phyloP scores from a whole-genome alignment of 2,113 vertebrate genomes.

The Elaphurus davidianus region DNA sequence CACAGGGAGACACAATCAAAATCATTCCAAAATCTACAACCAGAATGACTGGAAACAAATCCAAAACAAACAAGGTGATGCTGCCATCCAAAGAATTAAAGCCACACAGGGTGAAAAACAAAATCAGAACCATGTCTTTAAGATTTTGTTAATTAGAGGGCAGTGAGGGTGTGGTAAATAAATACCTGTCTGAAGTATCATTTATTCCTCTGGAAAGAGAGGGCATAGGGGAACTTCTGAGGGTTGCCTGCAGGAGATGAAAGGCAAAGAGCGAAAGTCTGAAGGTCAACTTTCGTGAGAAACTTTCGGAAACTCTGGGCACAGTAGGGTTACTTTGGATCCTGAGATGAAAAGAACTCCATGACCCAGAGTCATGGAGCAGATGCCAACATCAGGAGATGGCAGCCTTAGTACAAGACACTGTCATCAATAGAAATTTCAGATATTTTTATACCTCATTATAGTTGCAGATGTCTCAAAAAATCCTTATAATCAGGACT shows the following conservation, averaged over 20 bases:
- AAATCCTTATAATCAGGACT: neutral
- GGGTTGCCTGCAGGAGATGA: neutral
- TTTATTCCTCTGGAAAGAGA: neutral
- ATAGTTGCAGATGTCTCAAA: neutral
- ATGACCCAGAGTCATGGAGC: neutral
- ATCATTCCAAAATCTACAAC: neutral
- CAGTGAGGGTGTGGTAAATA: neutral
- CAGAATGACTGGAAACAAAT: neutral
- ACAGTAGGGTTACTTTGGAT: neutral
- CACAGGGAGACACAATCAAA: neutral
- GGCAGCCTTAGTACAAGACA: neutral
- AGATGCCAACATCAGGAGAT: neutral
- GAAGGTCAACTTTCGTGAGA: neutral
- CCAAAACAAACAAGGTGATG: neutral
- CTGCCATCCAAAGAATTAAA: neutral
- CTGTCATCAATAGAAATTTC: neutral
- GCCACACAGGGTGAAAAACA: neutral
- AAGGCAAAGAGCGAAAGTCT: neutral
- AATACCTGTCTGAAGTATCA: neutral
- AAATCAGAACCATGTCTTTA: neutral
- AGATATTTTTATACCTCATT: neutral
- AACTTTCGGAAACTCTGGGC: neutral
- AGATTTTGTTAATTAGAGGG: neutral
- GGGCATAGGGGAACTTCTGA: neutral
- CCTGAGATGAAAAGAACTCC: neutral